Evolutionary conservation across 1,140 invertebrate genomes (phyloP), one percentile per base, ranked within the genome.

Genomic region (Campoletis sonorensis): DNA sequence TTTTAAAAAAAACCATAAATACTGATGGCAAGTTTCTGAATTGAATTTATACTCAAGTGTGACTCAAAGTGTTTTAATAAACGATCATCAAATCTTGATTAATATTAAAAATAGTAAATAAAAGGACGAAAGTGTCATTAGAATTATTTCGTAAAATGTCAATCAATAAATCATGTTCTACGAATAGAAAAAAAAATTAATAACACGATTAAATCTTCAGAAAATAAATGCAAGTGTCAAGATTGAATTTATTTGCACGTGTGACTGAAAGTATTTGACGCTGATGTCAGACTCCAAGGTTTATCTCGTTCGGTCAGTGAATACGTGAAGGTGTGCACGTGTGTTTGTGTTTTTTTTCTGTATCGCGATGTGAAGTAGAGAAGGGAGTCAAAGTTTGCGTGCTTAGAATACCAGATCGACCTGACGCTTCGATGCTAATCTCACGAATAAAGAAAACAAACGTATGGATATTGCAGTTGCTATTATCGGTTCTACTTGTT

Each of bases 131-230:
- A 45, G 13, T 45, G 40, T 45, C 5, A 45, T 45, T 45, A 0
- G 8, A 45, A 45, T 45, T 1, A n/a, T 45, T 13, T 13, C 1
- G 1, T 45, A 45, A 13, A 45, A 13, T 45, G 5, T 10, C 8
- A 45, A 45, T 11, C 40, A 13, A 45, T 45, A 45, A 4, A 45
- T 45, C 40, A 45, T 45, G 40, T 11, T 33, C 87, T 86, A 37
- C 7, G 70, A 77, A 68, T n/a, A 1, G 3, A n/a, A 10, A 67
- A 64, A n/a, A 10, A 49, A 40, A 37, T 27, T 76, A 7, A 30
- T 49, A 23, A 45, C 30, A 33, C 16, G 27, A 58, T n/a, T n/a
- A 58, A 4, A 58, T n/a, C 18, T n/a, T 10, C 54, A 23, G 16
- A 71, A 27, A 70, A 15, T 79, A 45, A 18, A 30, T 27, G 54